phyloP scores from a whole-genome alignment of 1,140 invertebrate genomes.

The Temnothorax longispinosus region DNA sequence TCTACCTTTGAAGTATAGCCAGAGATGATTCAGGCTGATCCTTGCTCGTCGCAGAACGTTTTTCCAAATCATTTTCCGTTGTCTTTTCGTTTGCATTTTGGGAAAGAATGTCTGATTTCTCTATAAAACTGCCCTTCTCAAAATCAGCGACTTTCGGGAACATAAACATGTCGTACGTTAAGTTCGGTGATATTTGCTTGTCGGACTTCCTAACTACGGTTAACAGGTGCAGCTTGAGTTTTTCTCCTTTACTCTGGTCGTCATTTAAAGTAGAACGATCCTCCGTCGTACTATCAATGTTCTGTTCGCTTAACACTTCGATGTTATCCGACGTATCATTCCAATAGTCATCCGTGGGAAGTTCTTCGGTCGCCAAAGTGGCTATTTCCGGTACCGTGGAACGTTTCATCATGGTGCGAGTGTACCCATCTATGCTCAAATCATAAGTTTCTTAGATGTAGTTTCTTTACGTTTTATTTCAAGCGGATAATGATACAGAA shows the following conservation, averaged over 20 bases:
- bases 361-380: slow-evolving; percentile 67
- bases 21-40: background rate
- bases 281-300: background rate
- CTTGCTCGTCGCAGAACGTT: background rate
- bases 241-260: slow-evolving; percentile 1
- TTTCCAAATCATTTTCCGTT: background rate
- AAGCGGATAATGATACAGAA: background rate
- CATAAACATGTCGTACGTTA: slow-evolving; percentile 73
- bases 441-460: background rate
- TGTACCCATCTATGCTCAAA: slow-evolving; percentile 77
- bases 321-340: slow-evolving; percentile 77
- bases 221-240: slow-evolving; percentile 27
- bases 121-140: background rate
- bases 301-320: slow-evolving; percentile 33
- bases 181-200: slow-evolving; percentile 77
- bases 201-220: background rate
- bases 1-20: slow-evolving; percentile 10
- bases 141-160: slow-evolving; percentile 75
- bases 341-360: slow-evolving; percentile 78
- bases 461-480: background rate
- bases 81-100: background rate
- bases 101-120: background rate
- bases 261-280: background rate
- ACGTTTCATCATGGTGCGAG: slow-evolving; percentile 79
- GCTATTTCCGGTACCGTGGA: slow-evolving; percentile 78